Percentiles rank a stretch among this genome's conserved stretches.
phyloP scores from a whole-genome alignment of 2,888 invertebrate genomes.

The Tineola bisselliella region DNA sequence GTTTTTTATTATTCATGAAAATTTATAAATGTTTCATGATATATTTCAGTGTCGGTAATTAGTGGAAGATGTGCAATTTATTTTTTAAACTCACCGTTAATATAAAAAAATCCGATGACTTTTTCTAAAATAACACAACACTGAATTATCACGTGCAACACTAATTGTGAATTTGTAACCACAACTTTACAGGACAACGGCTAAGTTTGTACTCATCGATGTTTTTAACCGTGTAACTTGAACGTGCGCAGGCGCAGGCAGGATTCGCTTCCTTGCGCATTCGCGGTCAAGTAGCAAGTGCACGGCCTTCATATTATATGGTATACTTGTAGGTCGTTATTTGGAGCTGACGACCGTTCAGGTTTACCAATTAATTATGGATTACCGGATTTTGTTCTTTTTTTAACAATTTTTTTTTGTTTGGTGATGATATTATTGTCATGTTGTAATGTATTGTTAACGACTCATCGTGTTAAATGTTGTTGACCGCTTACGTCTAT shows the following conservation, averaged over 20 bases:
- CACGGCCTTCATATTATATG: constrained; percentile 7
- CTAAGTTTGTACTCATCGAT: not conserved
- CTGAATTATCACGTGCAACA: not conserved
- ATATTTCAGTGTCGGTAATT: no score
- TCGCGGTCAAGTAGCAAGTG: constrained; percentile 13
- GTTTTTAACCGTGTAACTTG: not conserved
- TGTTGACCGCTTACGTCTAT: not conserved
- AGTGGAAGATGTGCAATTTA: no score
- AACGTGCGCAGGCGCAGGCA: constrained; percentile 4
- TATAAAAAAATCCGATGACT: no score
- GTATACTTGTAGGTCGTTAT: not conserved
- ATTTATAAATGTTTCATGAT: no score
- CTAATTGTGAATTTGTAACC: not conserved
- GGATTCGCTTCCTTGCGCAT: not conserved
- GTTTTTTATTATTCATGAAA: no score
- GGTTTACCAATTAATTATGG: not conserved
- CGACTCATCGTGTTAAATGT: not conserved
- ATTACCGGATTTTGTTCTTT: not conserved
- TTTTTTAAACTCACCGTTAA: no score
- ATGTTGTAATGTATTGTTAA: no score
- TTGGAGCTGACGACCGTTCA: not conserved
- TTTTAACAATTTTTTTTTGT: no score
- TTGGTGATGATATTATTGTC: not conserved
- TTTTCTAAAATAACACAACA: not conserved
- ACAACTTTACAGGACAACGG: not conserved